Conservation (phyloP, 2,113 vertebrate genomes). For the Periophthalmodon schlosseri region DNA sequence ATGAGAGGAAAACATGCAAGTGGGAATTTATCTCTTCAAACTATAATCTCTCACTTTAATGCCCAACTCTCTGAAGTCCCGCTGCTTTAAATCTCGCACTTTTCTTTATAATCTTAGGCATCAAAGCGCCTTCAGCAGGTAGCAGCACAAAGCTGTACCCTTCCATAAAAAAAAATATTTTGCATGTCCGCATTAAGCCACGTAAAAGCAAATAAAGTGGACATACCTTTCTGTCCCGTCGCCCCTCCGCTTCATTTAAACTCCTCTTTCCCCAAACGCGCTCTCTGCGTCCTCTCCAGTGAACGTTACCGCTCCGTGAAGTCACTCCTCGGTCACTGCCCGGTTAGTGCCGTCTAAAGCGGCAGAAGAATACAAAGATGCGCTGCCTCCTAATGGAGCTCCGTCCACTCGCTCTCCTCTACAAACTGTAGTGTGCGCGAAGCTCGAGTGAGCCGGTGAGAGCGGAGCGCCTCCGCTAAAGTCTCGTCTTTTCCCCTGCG, state of each 20-base stretch:
- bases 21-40: constrained; percentile 65
- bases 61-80: constrained; percentile 56
- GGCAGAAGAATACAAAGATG: constrained; percentile 10
- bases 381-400: constrained; percentile 31
- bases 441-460: constrained; percentile 6
- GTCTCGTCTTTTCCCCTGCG: constrained; percentile 10
- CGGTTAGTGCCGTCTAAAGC: constrained; percentile 22
- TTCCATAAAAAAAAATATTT: background rate
- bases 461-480: constrained; percentile 23
- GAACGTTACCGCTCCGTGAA: constrained; percentile 30
- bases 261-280: constrained; percentile 40
- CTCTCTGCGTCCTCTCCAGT: constrained; percentile 37
- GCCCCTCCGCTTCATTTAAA: constrained; percentile 18
- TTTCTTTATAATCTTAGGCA: constrained; percentile 5
- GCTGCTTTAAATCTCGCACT: constrained; percentile 39
- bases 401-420: constrained; percentile 42
- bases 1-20: constrained; percentile 57
- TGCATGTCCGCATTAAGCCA: background rate
- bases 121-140: constrained; percentile 37
- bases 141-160: constrained; percentile 20
- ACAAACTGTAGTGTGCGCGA: constrained; percentile 5
- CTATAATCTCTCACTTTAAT: constrained; percentile 69
- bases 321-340: constrained; percentile 33
- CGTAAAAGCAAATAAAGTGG: constrained; percentile 30
- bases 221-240: constrained; percentile 51